Base-by-base conservation (phyloP, 2,888 invertebrate genomes). In the Adelphocoris suturalis region DNA sequence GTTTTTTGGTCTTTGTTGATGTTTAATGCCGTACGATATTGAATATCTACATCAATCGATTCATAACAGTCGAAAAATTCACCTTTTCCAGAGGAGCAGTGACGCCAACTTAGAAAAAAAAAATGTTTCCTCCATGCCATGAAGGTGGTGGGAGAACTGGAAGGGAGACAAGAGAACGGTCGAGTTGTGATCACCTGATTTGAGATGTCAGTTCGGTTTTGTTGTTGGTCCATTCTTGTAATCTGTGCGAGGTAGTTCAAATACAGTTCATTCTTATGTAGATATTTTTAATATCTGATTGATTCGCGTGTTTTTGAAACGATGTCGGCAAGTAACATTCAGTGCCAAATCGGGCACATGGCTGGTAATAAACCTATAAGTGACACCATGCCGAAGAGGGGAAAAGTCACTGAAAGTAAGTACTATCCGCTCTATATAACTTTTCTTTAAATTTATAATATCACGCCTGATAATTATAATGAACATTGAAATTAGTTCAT, bases 401-500 rank as follows among this genome's bases (percentile, higher is more conserved):
- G 96, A 91, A 94, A 95, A 93, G 96, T 96, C 86, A 96, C 94
- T 92, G 96, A 96, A 94, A 95, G 95, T 95, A 93, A 93, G 93
- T 78, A 52, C 16, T 52, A 37, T 7, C 52, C 12, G 12, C 2
- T 52, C 14, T 52, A 11, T 16, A 13, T 11, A 52, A 52, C 7
- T 37, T 7, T 37, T 37, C 37, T 37, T 4, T 37, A 37, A 37
- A 37, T 7, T 37, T 37, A 7, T 37, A n/a, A n/a, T n/a, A n/a
- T n/a, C n/a, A n/a, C n/a, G n/a, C n/a, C n/a, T n/a, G n/a, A n/a
- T n/a, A n/a, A n/a, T n/a, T n/a, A 37, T 37, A 37, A 7, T 37
- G 7, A 7, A 2, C 37, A 2, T 7, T 37, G 37, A 37, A 37
- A 37, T 37, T 37, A 37, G 7, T 37, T 37, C 37, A 37, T 37